phyloP scores from a whole-genome alignment of 2,113 vertebrate genomes.

The Plecotus auritus region DNA sequence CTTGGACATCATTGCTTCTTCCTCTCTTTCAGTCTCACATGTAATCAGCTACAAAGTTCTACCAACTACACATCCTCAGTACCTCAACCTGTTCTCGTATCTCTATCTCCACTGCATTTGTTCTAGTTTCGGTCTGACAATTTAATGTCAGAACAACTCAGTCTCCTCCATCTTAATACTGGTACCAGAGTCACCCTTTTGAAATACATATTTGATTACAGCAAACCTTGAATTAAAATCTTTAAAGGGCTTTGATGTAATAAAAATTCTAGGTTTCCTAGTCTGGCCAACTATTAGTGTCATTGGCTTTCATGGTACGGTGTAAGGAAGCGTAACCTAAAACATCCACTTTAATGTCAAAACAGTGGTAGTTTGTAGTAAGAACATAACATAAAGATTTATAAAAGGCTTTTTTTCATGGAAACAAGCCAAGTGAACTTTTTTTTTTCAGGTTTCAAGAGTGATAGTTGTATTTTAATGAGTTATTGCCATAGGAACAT shows the following conservation, averaged over 20 bases:
- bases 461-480: not conserved
- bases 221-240: not conserved
- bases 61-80: not conserved
- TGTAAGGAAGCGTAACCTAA: not conserved
- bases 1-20: not conserved
- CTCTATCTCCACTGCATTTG: not conserved
- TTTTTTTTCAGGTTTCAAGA: not conserved
- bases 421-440: not conserved
- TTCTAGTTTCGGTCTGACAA: not conserved
- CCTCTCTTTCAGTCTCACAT: not conserved
- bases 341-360: not conserved
- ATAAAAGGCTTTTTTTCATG: not conserved
- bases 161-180: not conserved
- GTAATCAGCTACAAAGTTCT: not conserved
- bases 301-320: not conserved
- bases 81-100: not conserved
- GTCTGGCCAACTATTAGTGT: not conserved
- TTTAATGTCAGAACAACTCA: not conserved
- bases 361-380: not conserved
- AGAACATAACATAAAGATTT: not conserved
- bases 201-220: not conserved
- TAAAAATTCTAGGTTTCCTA: not conserved
- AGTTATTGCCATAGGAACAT: not conserved
- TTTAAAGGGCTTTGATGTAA: not conserved
- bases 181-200: not conserved